Percentiles rank a stretch among this genome's conserved stretches.
Conservation (phyloP, 1,140 invertebrate genomes). For the Stegodyphus mimosarum region DNA sequence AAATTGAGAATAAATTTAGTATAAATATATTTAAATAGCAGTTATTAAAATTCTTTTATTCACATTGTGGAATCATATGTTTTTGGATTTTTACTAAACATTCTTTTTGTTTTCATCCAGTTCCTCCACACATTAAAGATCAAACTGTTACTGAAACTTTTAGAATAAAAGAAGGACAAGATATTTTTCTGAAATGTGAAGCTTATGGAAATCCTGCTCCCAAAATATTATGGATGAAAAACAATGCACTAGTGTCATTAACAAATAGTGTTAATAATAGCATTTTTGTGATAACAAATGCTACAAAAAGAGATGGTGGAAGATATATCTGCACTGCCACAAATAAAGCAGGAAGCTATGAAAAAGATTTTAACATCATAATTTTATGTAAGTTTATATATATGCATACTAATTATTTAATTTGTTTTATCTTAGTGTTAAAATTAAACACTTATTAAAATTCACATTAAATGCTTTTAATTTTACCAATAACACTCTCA, state of each 20-base stretch:
- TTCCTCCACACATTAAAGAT: constrained; percentile 41
- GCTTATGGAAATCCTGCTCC: constrained; percentile 63
- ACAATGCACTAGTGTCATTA: constrained; percentile 67
- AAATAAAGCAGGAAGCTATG: constrained; percentile 71
- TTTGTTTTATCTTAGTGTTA: no score
- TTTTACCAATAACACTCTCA: no score
- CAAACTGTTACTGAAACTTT: constrained; percentile 54
- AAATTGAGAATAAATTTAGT: no score
- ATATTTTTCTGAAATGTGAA: constrained; percentile 62
- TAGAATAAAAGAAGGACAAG: constrained; percentile 69
- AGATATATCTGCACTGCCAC: constrained; percentile 67
- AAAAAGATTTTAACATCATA: constrained; percentile 74
- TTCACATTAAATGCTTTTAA: no score
- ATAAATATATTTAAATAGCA: no score
- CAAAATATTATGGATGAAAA: constrained; percentile 69
- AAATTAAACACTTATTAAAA: no score
- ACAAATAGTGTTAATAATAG: constrained; percentile 6
- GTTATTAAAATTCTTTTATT: not conserved
- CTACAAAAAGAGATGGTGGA: constrained; percentile 66
- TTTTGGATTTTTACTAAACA: not conserved
- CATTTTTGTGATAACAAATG: constrained; percentile 9
- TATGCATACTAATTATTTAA: not conserved
- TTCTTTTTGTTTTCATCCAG: constrained; percentile 2
- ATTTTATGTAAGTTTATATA: constrained; percentile 73
- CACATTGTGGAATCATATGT: no score